A percentile compares a stretch with the other conserved stretches of the same genome.
phyloP scores from a whole-genome alignment of 2,113 vertebrate species.

The Chascanopsetta lugubris region DNA sequence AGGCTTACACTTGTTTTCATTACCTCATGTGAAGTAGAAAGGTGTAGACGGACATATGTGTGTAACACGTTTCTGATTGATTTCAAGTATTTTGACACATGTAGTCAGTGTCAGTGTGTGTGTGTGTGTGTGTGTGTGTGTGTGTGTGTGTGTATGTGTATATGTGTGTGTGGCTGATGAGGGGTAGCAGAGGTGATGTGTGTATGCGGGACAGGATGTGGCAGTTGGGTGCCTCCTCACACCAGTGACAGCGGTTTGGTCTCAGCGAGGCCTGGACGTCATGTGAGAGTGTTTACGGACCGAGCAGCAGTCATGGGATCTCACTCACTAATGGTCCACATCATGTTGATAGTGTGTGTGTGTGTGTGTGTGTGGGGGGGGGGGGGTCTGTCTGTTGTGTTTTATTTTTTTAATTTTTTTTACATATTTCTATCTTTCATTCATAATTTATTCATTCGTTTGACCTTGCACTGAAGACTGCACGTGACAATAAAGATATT shows the following conservation, averaged over 20 bases:
- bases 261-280: conserved; percentile 23
- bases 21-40: neutral
- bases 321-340: conserved; percentile 37
- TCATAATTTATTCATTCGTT: no score
- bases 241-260: conserved; percentile 16
- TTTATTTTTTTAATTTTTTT: no score
- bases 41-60: neutral
- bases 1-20: neutral
- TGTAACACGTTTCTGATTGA: neutral
- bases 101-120: neutral
- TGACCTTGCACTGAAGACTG: no score
- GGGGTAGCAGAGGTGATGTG: neutral
- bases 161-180: neutral
- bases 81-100: neutral
- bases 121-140: neutral
- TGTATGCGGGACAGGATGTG: conserved; percentile 21
- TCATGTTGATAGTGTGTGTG: neutral
- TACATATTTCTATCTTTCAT: no score
- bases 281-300: conserved; percentile 63
- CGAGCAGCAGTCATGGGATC: conserved; percentile 60
- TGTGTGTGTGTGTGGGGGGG: conserved; percentile 6
- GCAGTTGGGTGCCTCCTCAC: conserved; percentile 43
- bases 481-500: no score
- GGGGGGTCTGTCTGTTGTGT: no score
- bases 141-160: neutral